Evolutionary conservation across 2,113 vertebrate species (phyloP), one percentile per base, ranked within the genome.

Genomic region (Enhydra lutris): DNA sequence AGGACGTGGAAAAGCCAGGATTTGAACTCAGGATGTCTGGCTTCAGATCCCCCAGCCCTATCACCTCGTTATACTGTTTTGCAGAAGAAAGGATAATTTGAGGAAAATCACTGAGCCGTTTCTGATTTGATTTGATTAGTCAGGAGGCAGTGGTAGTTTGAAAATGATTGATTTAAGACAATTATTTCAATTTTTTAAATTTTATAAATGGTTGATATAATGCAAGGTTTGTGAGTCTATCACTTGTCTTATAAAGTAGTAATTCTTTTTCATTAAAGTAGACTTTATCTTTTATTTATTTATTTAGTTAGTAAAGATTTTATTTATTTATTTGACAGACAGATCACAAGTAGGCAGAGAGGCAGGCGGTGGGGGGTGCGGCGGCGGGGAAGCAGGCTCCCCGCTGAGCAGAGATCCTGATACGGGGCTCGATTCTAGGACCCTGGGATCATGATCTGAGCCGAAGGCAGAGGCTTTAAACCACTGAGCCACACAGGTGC

Each of bases 211-310:
- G 63, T 88, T 83, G 21, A 85, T 36, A 4, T 57, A 92, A 63
- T 92, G 15, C 73, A 89, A 61, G 9, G n/a, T 82, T 94, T 90
- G 20, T 89, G 57, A 86, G 36, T 69, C 93, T 93, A 63, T 73
- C 26, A 79, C n/a, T 93, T 85, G 50, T 67, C 89, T 50, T 67
- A 52, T 74, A 10, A 95, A 94, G 29, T 21, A 73, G 47, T 84
- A 81, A 76, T 76, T 96, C 59, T 80, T 94, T 93, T 92, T 83
- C 79, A 84, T 34, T 61, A 29, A 83, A 87, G 61, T 29, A 79
- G 26, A 67, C 34, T 90, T 69, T 89, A 47, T 76, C 13, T 87
- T 24, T 96, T 89, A 88, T 47, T 47, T 55, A 18, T 55, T 55
- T 55, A 52, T 17, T 52, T 52, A 52, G 14, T 52, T 52, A 52